Conservation (phyloP, 2,113 vertebrate species). For the Nothoprocta pentlandii region DNA sequence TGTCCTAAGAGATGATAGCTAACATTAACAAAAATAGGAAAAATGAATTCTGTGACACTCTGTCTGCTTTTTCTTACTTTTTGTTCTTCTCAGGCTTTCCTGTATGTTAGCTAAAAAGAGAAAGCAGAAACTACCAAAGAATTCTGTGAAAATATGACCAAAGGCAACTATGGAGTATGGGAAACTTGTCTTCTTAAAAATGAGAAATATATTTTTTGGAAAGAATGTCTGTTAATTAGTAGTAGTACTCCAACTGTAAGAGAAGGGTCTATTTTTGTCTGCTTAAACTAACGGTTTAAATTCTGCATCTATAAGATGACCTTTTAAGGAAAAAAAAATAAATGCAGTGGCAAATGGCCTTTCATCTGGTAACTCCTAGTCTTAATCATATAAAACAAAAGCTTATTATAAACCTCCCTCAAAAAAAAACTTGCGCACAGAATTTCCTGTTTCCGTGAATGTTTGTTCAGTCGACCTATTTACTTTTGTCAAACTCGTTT, state of each 20-base stretch:
- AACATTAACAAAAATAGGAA: background rate
- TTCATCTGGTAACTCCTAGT: slow-evolving; percentile 32
- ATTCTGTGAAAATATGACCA: background rate
- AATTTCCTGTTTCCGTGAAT: slow-evolving; percentile 48
- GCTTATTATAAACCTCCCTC: background rate
- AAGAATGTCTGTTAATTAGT: background rate
- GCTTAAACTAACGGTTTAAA: background rate
- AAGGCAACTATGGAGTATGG: background rate
- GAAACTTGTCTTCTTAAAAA: background rate
- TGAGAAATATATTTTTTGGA: background rate
- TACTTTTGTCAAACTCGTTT: slow-evolving; percentile 19
- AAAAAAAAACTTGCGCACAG: slow-evolving; percentile 26
- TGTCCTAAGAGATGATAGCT: background rate
- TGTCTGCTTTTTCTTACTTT: background rate
- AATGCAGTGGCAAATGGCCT: slow-evolving; percentile 2
- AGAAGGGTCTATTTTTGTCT: background rate
- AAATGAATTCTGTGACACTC: background rate
- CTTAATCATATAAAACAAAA: slow-evolving; percentile 53
- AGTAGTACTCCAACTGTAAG: background rate
- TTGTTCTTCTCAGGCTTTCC: background rate
- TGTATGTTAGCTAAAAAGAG: background rate
- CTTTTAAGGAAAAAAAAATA: background rate
- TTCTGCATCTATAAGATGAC: slow-evolving; percentile 11
- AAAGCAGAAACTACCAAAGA: background rate
- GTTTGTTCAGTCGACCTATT: slow-evolving; percentile 15